Base-by-base conservation (phyloP, 2,113 vertebrate species). In the Rallus limicola region DNA sequence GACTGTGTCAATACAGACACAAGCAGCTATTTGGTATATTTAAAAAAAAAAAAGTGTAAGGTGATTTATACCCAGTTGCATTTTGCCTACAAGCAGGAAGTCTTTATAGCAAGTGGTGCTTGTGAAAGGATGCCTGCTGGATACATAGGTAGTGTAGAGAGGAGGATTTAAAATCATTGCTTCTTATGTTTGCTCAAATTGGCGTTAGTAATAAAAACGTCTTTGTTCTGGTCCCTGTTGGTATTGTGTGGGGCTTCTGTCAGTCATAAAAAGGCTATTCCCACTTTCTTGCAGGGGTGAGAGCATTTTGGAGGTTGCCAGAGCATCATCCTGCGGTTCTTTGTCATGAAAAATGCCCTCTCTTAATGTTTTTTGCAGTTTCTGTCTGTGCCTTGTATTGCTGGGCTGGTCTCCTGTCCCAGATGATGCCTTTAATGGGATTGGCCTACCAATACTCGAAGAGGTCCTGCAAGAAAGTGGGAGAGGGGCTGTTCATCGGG, bases 351-450 rank as follows among this genome's bases (percentile, higher is more conserved):
- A 88, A 86, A 60, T 56, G 20, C 14, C 14, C 55, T 85, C 44
- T 48, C 44, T 48, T 93, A 63, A 42, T 83, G 78, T 76, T 42
- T 46, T 79, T 50, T 92, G 95, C 95, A 77, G 93, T 36, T 96
- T 95, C 96, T 93, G 94, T 81, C 93, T 88, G 70, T 74, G 82
- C 92, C 92, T 85, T 93, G 94, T 92, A 60, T 95, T 83, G 80
- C 82, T 86, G 60, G 80, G 52, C 55, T 3, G 7, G 19, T 84
- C 42, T 84, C 69, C 29, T 28, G 6, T 1, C 88, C 82, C 7
- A 8, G 78, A 65, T 75, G 90, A 86, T 12, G 70, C 87, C 78
- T 78, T 72, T 92, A 81, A 28, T 34, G 63, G 96, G 96, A 56
- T 46, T 18, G 44, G 44, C 44, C 44, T 46, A 46, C 44, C 44